Evolutionary conservation across 2,797 vertebrate genomes (phyloP).

Genomic region (Spinibarbus caldwelli): DNA sequence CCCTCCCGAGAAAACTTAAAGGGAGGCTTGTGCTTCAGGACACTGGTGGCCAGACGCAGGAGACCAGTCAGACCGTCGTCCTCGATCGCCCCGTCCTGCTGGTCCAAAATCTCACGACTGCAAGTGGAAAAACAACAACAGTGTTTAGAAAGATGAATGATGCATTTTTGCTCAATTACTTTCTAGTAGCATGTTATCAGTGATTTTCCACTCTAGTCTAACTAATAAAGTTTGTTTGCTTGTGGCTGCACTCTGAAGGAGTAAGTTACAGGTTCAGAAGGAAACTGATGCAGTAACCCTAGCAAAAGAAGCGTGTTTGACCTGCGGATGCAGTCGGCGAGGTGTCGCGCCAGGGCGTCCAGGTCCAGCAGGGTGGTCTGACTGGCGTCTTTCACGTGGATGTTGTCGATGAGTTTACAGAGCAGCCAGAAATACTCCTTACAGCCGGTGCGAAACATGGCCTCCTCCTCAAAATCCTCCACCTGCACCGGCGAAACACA

Average conservation of each 20-base stretch:
- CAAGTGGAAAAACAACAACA: not conserved
- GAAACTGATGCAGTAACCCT: not conserved
- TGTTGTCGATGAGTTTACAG: slow-evolving; percentile 99
- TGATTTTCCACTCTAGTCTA: not conserved
- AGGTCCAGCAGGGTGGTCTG: slow-evolving; percentile 98
- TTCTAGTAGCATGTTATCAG: not conserved
- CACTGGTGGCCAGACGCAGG: slow-evolving; percentile 92
- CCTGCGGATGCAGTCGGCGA: slow-evolving; percentile 98
- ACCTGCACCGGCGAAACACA: slow-evolving; percentile 75
- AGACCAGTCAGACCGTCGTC: slow-evolving; percentile 96
- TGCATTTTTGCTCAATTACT: not conserved
- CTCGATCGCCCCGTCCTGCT: slow-evolving; percentile 93
- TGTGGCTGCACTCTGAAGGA: not conserved
- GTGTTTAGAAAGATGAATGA: not conserved
- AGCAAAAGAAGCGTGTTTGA: slow-evolving; percentile 64
- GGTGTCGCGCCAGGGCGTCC: slow-evolving; percentile 93
- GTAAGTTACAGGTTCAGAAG: not conserved
- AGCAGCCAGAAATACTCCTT: slow-evolving; percentile 99
- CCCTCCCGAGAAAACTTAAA: slow-evolving; percentile 98
- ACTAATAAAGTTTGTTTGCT: not conserved
- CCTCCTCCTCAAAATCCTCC: slow-evolving; percentile 97
- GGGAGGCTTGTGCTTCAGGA: slow-evolving; percentile 97
- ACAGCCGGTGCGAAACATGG: slow-evolving; percentile 90
- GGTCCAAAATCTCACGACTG: slow-evolving; percentile 97
- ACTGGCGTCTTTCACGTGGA: slow-evolving; percentile 97